These are phyloP conservation scores for Anoura caudifer DNA, from an alignment of 2,113 vertebrate genomes.

Conservation along the genomic window DNA sequence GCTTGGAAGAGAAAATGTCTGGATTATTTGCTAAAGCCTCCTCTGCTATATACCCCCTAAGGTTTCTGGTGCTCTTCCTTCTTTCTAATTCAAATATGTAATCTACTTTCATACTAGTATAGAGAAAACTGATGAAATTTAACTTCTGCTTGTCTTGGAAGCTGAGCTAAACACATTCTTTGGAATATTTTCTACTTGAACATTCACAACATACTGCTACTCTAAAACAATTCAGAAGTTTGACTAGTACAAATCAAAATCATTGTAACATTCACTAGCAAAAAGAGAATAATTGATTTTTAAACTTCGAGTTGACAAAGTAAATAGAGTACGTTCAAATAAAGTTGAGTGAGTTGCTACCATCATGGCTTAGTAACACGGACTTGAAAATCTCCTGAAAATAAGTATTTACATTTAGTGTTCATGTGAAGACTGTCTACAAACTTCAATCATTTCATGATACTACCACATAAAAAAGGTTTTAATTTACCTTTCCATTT, in stretches of 20 bases:
- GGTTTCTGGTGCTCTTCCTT: not conserved
- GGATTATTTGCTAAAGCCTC: not conserved
- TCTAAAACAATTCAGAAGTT: not conserved
- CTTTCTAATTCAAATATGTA: not conserved
- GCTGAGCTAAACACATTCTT: not conserved
- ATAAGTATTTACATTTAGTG: not conserved
- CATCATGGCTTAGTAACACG: not conserved
- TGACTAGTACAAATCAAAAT: not conserved
- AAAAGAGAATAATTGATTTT: conserved; percentile 7
- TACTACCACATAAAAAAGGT: not conserved
- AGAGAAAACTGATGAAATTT: not conserved
- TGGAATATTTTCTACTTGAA: not conserved
- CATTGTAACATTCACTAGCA: not conserved
- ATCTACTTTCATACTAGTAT: not conserved
- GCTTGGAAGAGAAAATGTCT: not conserved
- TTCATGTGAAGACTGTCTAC: not conserved
- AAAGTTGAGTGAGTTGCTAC: not conserved
- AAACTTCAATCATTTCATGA: not conserved
- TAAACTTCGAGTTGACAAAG: not conserved
- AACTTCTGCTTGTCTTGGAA: not conserved
- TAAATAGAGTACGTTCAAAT: not conserved
- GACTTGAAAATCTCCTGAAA: not conserved
- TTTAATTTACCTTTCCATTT: not conserved
- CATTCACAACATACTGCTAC: not conserved
- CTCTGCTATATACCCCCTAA: not conserved